Percentiles rank a stretch among this genome's conserved stretches.
Evolutionary conservation across 64 coral and sea anemone species (phyloP).

Genomic region (Hydrozoanthus tunicans): DNA sequence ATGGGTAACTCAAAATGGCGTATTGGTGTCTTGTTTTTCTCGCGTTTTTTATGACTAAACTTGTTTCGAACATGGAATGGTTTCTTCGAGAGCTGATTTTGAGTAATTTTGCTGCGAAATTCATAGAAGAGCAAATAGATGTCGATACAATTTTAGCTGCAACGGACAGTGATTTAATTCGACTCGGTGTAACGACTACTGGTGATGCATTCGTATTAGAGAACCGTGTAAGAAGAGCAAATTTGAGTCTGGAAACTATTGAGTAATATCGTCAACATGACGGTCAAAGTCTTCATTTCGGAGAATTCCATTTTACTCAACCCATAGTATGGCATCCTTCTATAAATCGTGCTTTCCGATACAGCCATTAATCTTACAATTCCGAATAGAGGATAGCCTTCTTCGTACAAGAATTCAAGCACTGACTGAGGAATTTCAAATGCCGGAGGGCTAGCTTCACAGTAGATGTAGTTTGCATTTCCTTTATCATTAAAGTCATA

Average conservation of each 20-base stretch:
- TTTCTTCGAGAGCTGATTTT: too few relatives aligned
- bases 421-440: conserved; percentile 23
- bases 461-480: neutral
- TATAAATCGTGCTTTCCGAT: conserved; percentile 8
- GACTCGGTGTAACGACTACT: too few relatives aligned
- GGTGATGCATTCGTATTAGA: too few relatives aligned
- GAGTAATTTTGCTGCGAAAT: too few relatives aligned
- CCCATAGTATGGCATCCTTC: conserved; percentile 1
- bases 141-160: too few relatives aligned
- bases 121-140: too few relatives aligned
- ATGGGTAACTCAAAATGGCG: too few relatives aligned
- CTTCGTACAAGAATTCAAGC: neutral
- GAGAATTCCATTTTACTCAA: conserved; percentile 23
- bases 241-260: neutral
- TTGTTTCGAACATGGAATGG: too few relatives aligned
- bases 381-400: conserved; percentile 5
- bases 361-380: conserved; percentile 23
- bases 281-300: neutral
- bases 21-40: too few relatives aligned
- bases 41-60: too few relatives aligned
- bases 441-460: conserved; percentile 1
- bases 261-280: conserved; percentile 19
- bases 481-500: conserved; percentile 11
- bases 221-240: too few relatives aligned
- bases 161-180: too few relatives aligned